phyloP scores from a whole-genome alignment of 1,140 invertebrate genomes.

The Drosophila lini region DNA sequence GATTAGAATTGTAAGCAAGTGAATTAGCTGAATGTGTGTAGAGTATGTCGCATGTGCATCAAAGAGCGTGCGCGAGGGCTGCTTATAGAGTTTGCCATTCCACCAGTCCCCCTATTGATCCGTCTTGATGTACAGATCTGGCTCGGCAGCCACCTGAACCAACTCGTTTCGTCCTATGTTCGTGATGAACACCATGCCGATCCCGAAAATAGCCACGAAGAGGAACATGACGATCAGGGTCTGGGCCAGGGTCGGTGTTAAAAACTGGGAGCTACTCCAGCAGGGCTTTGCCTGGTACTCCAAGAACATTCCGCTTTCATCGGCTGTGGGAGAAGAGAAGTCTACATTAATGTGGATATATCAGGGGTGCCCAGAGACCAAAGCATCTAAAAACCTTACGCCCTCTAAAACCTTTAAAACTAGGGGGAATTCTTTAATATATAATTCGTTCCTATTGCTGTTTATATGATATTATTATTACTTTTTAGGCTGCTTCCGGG shows the following conservation, averaged over 20 bases:
- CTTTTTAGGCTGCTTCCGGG: not conserved
- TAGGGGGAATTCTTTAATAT: not conserved
- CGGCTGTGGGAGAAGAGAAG: not conserved
- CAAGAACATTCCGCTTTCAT: not conserved
- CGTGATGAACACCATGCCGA: conserved; percentile 36
- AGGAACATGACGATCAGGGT: conserved; percentile 4
- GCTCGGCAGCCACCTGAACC: conserved; percentile 13
- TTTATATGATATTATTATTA: not conserved
- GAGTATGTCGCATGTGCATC: conserved; percentile 39
- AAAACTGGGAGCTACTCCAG: conserved; percentile 38
- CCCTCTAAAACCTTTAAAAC: not conserved
- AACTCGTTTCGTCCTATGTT: conserved; percentile 36
- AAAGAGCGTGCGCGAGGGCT: conserved; percentile 41
- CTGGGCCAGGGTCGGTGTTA: conserved; percentile 29
- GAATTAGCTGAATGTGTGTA: conserved; percentile 60
- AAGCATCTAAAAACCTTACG: too few relatives aligned
- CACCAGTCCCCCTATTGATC: conserved; percentile 5
- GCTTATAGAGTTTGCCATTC: conserved; percentile 21
- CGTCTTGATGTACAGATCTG: conserved; percentile 48
- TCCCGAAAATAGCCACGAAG: conserved; percentile 18
- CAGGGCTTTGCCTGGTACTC: conserved; percentile 42
- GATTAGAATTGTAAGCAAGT: conserved; percentile 77
- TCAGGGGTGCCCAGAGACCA: too few relatives aligned
- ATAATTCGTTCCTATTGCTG: not conserved
- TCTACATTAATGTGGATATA: not conserved